These are phyloP conservation scores for Calcarius ornatus DNA, from an alignment of 2,113 vertebrate genomes.

Conservation along the genomic window DNA sequence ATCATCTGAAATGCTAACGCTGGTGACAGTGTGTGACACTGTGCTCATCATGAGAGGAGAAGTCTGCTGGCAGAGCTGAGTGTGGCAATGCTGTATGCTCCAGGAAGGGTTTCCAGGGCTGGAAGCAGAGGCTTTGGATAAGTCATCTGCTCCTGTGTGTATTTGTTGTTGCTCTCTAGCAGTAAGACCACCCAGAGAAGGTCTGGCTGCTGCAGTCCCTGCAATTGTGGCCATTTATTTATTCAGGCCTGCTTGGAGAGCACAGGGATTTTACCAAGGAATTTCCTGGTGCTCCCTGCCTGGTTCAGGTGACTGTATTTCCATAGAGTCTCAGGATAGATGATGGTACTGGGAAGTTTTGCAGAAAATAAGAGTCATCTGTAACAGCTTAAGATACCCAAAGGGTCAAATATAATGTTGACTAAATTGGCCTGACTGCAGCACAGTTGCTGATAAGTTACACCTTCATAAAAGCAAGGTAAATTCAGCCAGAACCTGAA, in stretches of 20 bases:
- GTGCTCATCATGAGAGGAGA: not conserved
- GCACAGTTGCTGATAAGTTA: not conserved
- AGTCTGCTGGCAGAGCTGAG: not conserved
- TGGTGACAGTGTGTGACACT: not conserved
- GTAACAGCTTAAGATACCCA: not conserved
- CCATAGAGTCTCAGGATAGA: not conserved
- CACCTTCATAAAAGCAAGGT: not conserved
- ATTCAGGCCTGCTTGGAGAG: not conserved
- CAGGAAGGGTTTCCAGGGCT: not conserved
- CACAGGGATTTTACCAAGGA: not conserved
- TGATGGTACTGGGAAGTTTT: not conserved
- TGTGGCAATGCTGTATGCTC: fast-evolving
- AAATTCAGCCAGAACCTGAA: not conserved
- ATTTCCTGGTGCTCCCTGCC: not conserved
- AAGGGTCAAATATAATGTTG: not conserved
- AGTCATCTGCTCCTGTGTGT: not conserved
- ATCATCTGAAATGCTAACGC: fast-evolving
- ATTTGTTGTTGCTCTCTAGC: not conserved
- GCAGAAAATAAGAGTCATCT: not conserved
- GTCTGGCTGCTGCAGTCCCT: not conserved
- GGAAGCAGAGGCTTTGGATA: not conserved
- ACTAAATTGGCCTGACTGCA: not conserved
- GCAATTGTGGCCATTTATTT: fast-evolving
- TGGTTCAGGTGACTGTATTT: not conserved
- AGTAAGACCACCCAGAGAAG: fast-evolving